Base-by-base conservation (phyloP, 2,113 vertebrate species). In the Ascaphus truei region DNA sequence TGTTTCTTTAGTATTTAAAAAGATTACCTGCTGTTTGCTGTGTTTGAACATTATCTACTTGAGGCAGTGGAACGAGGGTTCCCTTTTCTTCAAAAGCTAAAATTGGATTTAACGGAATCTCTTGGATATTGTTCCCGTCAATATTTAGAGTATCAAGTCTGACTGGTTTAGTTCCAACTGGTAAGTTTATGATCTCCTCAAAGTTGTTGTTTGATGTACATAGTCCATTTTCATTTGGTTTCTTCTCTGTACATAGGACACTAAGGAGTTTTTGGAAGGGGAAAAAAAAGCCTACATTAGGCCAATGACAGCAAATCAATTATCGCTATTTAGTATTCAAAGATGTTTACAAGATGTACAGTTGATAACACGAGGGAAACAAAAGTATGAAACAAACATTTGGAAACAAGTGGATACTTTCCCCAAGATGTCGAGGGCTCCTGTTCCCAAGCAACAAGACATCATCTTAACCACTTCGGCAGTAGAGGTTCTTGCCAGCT, bases 71-170 rank as follows among this genome's bases (percentile, higher is more conserved):
- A 68, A 90, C 90, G n/a, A 90, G 81, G 57, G 93, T 90, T 39
- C 91, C 92, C 59, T 96, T 93, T 68, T 96, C 94, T 75, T 83
- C 89, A 84, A 99, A 98, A 80, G 94, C 95, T 76, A 96, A 75
- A 81, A 91, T 84, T 47, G 91, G 91, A 82, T 86, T 91, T 62
- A 94, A 79, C 77, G 93, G 89, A 80, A 87, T 86, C 67, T 81
- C 78, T n/a, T 88, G 65, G 66, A 43, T 77, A 26, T 80, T 80
- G 65, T 83, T 87, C 60, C 86, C 73, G 3, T 93, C 92, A 23
- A 78, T 89, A 59, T 80, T 85, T 78, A 90, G 71, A 73, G 86
- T 75, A 68, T 92, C 91, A 80, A 91, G 73, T 64, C 86, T 88
- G 39, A 92, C 78, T 76, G 92, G 73, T 79, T 93, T 95, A 72